These are phyloP conservation scores for Ennomos quercinarius DNA, from an alignment of 2,888 invertebrate genomes.

Conservation along the genomic window DNA sequence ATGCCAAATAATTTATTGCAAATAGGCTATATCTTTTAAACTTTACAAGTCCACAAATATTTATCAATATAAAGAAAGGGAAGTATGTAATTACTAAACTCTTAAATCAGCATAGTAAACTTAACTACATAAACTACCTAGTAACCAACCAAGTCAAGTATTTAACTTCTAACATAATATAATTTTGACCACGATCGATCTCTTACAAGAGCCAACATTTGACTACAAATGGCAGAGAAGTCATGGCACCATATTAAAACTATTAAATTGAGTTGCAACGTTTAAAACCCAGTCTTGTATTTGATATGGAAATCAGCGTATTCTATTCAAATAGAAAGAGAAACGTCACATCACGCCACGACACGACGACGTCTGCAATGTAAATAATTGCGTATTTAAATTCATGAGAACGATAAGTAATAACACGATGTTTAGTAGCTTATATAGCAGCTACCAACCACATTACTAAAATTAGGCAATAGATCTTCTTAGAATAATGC, in stretches of 20 bases:
- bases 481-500: slow-evolving; percentile 21
- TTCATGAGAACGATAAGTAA: slow-evolving; percentile 5
- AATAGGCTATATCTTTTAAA: too few relatives aligned
- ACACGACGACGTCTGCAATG: slow-evolving; percentile 1
- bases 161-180: too few relatives aligned
- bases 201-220: slow-evolving; percentile 1
- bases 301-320: slow-evolving; percentile 21
- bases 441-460: too few relatives aligned
- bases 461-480: slow-evolving; percentile 10
- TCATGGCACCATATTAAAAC: slow-evolving; percentile 7
- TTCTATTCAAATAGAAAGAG: slow-evolving; percentile 23
- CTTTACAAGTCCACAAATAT: too few relatives aligned
- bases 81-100: too few relatives aligned
- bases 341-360: slow-evolving; percentile 19
- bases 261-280: not conserved
- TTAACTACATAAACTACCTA: too few relatives aligned
- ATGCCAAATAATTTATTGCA: too few relatives aligned
- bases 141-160: too few relatives aligned
- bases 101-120: too few relatives aligned
- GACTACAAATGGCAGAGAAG: slow-evolving; percentile 5
- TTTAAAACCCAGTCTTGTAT: slow-evolving; percentile 8
- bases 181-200: too few relatives aligned
- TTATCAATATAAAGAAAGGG: too few relatives aligned
- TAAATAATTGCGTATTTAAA: slow-evolving; percentile 17
- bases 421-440: too few relatives aligned